Percentiles rank a stretch among this genome's conserved stretches.
These are phyloP conservation scores for Zoroaster sp. DNA, from an alignment of 53 echinoderm and acorn worm genomes.

Conservation along the genomic window DNA sequence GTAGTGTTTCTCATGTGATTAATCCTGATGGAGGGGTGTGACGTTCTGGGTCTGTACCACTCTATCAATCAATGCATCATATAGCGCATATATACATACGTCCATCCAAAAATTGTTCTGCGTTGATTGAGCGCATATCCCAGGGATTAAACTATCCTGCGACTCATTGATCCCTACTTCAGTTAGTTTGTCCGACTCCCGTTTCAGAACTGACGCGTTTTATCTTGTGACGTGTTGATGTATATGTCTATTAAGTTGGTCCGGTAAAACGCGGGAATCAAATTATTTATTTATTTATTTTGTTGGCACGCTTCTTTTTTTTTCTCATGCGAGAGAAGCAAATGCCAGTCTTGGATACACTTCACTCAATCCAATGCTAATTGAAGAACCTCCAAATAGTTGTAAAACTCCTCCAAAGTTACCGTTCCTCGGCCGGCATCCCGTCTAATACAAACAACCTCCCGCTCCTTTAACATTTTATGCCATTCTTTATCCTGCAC, in stretches of 20 bases:
- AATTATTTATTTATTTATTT: background rate
- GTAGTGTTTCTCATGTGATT: background rate
- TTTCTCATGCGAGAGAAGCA: background rate
- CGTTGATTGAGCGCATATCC: slow-evolving; percentile 13
- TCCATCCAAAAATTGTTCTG: slow-evolving; percentile 17
- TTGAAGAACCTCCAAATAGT: background rate
- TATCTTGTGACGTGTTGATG: slow-evolving; percentile 37
- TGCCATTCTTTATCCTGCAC: too few relatives aligned
- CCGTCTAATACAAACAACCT: background rate
- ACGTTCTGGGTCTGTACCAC: background rate
- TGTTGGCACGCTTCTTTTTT: too few relatives aligned
- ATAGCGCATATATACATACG: background rate
- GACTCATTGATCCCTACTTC: background rate
- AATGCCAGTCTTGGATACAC: background rate
- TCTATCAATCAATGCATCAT: background rate
- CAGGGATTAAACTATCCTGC: background rate
- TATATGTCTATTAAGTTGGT: slow-evolving; percentile 7
- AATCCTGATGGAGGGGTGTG: slow-evolving; percentile 4
- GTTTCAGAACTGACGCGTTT: background rate
- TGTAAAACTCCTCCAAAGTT: slow-evolving; percentile 1
- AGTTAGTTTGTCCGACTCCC: background rate
- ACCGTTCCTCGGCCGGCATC: background rate
- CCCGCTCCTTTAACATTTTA: background rate
- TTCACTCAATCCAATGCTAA: slow-evolving; percentile 15
- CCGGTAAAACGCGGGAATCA: background rate